Percentiles rank a stretch among this genome's conserved stretches.
These are phyloP conservation scores for Dryocosmus kuriphilus DNA, from an alignment of 2,888 invertebrate species.

Conservation along the genomic window DNA sequence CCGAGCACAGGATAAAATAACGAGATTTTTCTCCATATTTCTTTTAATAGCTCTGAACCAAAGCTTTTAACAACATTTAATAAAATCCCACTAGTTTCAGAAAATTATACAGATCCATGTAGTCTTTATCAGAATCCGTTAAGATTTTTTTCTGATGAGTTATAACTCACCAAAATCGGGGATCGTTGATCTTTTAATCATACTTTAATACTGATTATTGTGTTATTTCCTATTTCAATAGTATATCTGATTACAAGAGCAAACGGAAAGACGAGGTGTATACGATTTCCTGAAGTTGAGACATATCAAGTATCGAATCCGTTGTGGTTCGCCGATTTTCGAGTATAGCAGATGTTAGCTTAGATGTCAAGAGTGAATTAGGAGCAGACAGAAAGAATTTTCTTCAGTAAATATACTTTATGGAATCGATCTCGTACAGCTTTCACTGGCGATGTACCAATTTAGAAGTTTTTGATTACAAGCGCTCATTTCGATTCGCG, in stretches of 20 bases:
- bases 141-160: no score
- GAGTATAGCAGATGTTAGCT: background rate
- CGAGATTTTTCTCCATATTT: no score
- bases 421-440: conserved; percentile 14
- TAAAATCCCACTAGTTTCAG: no score
- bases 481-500: conserved; percentile 10
- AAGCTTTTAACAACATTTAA: no score
- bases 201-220: background rate
- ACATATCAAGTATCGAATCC: conserved; percentile 29
- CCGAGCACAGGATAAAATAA: no score
- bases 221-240: background rate
- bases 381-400: conserved; percentile 21
- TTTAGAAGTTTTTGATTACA: conserved; percentile 26
- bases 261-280: background rate
- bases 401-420: conserved; percentile 20
- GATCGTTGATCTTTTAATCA: no score
- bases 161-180: no score
- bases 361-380: conserved; percentile 6
- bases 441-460: conserved; percentile 3
- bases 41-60: no score
- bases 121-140: no score
- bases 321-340: conserved; percentile 1
- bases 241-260: background rate
- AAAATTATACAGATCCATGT: no score
- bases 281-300: conserved; percentile 2